A percentile compares a stretch with the other conserved stretches of the same genome.
Conservation (phyloP, 1,140 invertebrate species). For the Aethina tumida region DNA sequence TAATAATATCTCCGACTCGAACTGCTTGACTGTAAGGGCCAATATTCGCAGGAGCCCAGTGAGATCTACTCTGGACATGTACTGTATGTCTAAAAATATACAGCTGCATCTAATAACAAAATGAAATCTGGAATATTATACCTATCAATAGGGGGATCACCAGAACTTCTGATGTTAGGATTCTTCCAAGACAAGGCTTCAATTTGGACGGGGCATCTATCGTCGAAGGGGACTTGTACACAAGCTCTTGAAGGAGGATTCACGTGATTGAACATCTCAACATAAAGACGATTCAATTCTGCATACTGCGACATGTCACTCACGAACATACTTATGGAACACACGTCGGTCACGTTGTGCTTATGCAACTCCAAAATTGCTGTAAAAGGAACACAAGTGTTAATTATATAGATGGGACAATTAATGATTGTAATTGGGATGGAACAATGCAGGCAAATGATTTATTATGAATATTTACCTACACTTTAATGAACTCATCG, state of each 20-base stretch:
- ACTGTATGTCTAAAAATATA: constrained; percentile 52
- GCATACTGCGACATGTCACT: constrained; percentile 70
- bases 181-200: constrained; percentile 63
- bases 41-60: constrained; percentile 94
- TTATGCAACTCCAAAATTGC: constrained; percentile 34
- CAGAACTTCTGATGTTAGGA: constrained; percentile 7
- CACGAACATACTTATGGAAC: constrained; percentile 73
- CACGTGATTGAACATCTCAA: constrained; percentile 58
- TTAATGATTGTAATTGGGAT: constrained; percentile 3
- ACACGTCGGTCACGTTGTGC: constrained; percentile 56
- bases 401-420: background rate
- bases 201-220: constrained; percentile 61
- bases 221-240: constrained; percentile 67
- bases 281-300: constrained; percentile 67
- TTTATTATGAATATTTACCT: no score
- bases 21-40: constrained; percentile 91
- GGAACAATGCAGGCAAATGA: constrained; percentile 39
- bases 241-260: constrained; percentile 86
- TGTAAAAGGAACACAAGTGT: constrained; percentile 16
- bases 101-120: background rate
- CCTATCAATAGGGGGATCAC: constrained; percentile 26
- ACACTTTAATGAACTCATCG: constrained; percentile 68
- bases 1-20: constrained; percentile 67
- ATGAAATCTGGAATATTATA: constrained; percentile 16
- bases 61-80: constrained; percentile 90